Conservation (phyloP, 2,797 vertebrate genomes). For the Lutjanus campechanus region DNA sequence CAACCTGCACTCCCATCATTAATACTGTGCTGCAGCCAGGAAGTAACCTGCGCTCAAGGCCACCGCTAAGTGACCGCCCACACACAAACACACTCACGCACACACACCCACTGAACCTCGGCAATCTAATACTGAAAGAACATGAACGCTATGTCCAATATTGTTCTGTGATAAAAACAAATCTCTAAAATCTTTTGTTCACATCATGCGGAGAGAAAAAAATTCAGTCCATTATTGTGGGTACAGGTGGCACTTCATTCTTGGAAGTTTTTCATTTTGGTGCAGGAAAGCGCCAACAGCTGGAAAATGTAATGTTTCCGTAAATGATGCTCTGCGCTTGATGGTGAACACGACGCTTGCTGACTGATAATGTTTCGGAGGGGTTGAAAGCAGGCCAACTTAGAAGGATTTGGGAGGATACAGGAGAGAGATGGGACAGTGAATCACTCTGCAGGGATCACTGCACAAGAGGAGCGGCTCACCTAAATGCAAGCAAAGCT, state of each 20-base stretch:
- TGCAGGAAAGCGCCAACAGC: slow-evolving; percentile 61
- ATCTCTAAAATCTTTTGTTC: slow-evolving; percentile 60
- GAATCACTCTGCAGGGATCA: slow-evolving; percentile 73
- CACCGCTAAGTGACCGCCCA: slow-evolving; percentile 70
- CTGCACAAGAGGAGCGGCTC: slow-evolving; percentile 62
- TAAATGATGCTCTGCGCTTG: slow-evolving; percentile 73
- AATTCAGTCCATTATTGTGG: slow-evolving; percentile 37
- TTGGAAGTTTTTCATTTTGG: slow-evolving; percentile 61
- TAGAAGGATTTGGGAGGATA: slow-evolving; percentile 64
- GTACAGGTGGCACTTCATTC: slow-evolving; percentile 60
- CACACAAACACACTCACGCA: not conserved
- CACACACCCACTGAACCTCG: slow-evolving; percentile 4
- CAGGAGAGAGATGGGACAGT: slow-evolving; percentile 58
- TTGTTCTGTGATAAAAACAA: slow-evolving; percentile 37
- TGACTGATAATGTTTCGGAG: slow-evolving; percentile 70
- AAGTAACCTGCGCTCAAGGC: slow-evolving; percentile 80
- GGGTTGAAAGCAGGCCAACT: slow-evolving; percentile 66
- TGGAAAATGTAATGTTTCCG: slow-evolving; percentile 74
- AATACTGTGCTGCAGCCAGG: slow-evolving; percentile 71
- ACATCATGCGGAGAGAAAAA: slow-evolving; percentile 24
- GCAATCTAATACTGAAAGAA: slow-evolving; percentile 28
- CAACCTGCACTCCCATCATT: slow-evolving; percentile 74
- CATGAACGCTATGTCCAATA: slow-evolving; percentile 33
- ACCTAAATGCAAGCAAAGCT: slow-evolving; percentile 64
- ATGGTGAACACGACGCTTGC: slow-evolving; percentile 62